A percentile compares a stretch with the other conserved stretches of the same genome.
Evolutionary conservation across 2,888 invertebrate species (phyloP).

Genomic region (Drosophila trichaetosa): DNA sequence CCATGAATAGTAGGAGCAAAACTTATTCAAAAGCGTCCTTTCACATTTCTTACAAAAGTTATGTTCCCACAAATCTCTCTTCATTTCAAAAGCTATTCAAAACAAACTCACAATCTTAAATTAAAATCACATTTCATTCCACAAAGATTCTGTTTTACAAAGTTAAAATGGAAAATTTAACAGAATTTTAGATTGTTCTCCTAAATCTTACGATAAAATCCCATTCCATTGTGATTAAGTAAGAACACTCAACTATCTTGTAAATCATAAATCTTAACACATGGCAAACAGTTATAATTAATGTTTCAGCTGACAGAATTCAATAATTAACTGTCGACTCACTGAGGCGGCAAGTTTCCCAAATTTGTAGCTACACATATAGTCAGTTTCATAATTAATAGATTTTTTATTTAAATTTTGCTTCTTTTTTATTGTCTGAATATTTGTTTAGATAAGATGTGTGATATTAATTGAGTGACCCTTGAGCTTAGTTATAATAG

Average conservation of each 20-base stretch:
- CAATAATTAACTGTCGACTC: conserved; percentile 53
- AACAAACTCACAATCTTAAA: not conserved
- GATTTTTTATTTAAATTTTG: conserved; percentile 50
- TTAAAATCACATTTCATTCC: not conserved
- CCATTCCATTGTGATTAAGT: conserved; percentile 57
- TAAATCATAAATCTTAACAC: conserved; percentile 64
- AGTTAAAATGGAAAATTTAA: not conserved
- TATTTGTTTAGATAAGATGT: conserved; percentile 52
- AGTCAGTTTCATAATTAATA: conserved; percentile 50
- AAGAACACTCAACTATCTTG: conserved; percentile 52
- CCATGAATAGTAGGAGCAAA: too few species aligned
- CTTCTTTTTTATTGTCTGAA: conserved; percentile 4
- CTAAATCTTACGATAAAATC: conserved; percentile 1
- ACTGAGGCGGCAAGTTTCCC: conserved; percentile 41
- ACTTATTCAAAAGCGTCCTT: not conserved
- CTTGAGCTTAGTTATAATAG: conserved; percentile 23
- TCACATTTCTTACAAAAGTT: not conserved
- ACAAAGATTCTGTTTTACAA: not conserved
- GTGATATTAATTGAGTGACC: conserved; percentile 36
- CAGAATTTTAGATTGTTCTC: not conserved
- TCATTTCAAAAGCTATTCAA: not conserved
- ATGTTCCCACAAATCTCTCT: not conserved
- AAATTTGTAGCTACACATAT: conserved; percentile 43
- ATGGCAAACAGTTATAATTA: conserved; percentile 44
- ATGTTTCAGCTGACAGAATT: conserved; percentile 43